Conservation (phyloP, 2,113 vertebrate genomes). For the Takifugu bimaculatus region DNA sequence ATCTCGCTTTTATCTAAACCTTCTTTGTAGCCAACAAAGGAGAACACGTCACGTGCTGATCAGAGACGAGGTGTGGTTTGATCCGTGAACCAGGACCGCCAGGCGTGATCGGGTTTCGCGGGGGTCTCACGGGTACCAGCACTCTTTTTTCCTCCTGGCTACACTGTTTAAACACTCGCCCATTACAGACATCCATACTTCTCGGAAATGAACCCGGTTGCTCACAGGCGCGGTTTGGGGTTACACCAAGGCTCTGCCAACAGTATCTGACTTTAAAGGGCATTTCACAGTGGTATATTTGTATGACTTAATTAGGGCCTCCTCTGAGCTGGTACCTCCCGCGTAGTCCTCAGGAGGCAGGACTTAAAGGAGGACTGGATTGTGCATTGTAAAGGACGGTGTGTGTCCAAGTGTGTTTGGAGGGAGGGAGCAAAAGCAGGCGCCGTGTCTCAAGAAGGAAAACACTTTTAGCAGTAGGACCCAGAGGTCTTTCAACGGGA, state of each 20-base stretch:
- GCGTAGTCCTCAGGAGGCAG: conserved; percentile 31
- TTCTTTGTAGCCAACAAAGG: conserved; percentile 33
- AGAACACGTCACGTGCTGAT: conserved; percentile 40
- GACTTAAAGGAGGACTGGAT: conserved; percentile 15
- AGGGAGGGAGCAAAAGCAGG: conserved; percentile 9
- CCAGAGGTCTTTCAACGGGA: conserved; percentile 53
- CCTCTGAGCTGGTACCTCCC: conserved; percentile 43
- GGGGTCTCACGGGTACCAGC: conserved; percentile 48
- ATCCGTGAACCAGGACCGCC: conserved; percentile 70
- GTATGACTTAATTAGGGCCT: conserved; percentile 53
- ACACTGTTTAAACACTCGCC: conserved; percentile 59
- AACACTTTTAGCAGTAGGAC: conserved; percentile 69
- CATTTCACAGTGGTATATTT: conserved; percentile 72
- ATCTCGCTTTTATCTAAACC: conserved; percentile 28
- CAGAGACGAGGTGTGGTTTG: conserved; percentile 68
- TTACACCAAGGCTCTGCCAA: conserved; percentile 69
- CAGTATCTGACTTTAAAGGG: conserved; percentile 72
- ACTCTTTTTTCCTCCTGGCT: conserved; percentile 48
- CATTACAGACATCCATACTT: conserved; percentile 68
- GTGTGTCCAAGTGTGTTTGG: conserved; percentile 9
- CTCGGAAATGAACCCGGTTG: conserved; percentile 73
- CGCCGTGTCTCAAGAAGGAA: conserved; percentile 7
- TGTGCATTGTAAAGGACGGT: conserved; percentile 18
- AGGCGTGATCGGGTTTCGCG: conserved; percentile 73
- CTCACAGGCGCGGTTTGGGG: conserved; percentile 71